A percentile compares a stretch with the other conserved stretches of the same genome.
phyloP scores from a whole-genome alignment of 2,797 vertebrate genomes.

The Hephaestus fuliginosus region DNA sequence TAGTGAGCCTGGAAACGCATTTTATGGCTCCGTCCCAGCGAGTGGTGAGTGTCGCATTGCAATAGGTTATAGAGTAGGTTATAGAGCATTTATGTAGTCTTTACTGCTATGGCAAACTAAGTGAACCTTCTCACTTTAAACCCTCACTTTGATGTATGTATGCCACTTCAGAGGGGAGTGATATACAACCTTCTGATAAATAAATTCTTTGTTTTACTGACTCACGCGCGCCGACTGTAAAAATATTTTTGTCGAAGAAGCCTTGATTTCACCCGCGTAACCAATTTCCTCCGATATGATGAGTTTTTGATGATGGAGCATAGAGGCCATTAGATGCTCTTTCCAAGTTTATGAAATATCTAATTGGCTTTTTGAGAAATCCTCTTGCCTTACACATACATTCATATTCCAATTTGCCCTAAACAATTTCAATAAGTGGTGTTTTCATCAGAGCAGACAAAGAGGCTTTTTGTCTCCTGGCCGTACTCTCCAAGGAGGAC shows the following conservation, averaged over 20 bases:
- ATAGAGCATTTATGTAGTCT: conserved; percentile 67
- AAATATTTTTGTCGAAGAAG: conserved; percentile 19
- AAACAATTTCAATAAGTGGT: conserved; percentile 44
- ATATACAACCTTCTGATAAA: conserved; percentile 9
- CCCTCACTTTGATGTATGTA: conserved; percentile 54
- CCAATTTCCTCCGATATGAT: conserved; percentile 23
- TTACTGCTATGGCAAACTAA: conserved; percentile 61
- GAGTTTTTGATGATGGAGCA: conserved; percentile 6
- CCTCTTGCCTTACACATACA: conserved; percentile 57
- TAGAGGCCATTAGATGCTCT: conserved; percentile 1
- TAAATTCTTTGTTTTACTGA: neutral
- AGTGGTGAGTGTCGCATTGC: conserved; percentile 71
- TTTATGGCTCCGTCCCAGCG: conserved; percentile 68
- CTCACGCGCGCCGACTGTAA: neutral
- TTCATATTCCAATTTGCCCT: conserved; percentile 66
- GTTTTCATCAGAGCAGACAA: conserved; percentile 60
- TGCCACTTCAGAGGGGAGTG: conserved; percentile 31
- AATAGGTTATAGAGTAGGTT: conserved; percentile 68
- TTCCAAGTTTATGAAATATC: conserved; percentile 65
- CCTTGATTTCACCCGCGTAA: conserved; percentile 1
- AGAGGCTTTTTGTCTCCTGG: conserved; percentile 41
- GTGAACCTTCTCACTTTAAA: conserved; percentile 60
- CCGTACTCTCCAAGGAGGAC: conserved; percentile 14
- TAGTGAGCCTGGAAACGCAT: conserved; percentile 68
- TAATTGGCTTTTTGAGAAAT: conserved; percentile 61